Conservation (phyloP, 2,888 invertebrate genomes). For the Orthosia incerta region DNA sequence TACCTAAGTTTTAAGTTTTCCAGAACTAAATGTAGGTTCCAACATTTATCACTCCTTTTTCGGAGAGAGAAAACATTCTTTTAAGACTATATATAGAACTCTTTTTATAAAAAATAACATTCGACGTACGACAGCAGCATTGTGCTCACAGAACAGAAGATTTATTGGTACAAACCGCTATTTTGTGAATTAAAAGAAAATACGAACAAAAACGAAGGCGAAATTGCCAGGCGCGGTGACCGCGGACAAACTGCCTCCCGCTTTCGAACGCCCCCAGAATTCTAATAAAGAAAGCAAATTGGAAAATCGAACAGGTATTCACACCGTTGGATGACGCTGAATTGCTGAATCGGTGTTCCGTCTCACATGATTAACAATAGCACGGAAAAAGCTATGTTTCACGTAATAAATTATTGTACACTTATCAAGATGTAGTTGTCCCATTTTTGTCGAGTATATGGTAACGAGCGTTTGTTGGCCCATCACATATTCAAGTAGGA, state of each 20-base stretch:
- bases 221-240: constrained; percentile 70
- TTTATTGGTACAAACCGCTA: constrained; percentile 77
- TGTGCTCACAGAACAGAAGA: constrained; percentile 73
- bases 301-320: constrained; percentile 75
- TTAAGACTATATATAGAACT: constrained; percentile 61
- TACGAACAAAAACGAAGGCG: constrained; percentile 74
- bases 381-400: constrained; percentile 42
- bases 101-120: constrained; percentile 71
- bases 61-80: constrained; percentile 53
- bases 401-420: constrained; percentile 63
- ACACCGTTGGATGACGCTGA: constrained; percentile 54
- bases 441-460: constrained; percentile 60
- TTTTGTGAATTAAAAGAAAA: constrained; percentile 77
- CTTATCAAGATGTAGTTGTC: constrained; percentile 61
- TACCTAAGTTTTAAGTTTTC: constrained; percentile 55
- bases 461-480: constrained; percentile 55
- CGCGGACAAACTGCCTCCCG: constrained; percentile 75
- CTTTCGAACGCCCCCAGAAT: constrained; percentile 73
- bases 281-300: constrained; percentile 78
- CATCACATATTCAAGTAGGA: constrained; percentile 64
- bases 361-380: constrained; percentile 53
- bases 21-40: constrained; percentile 56
- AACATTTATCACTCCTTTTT: constrained; percentile 69
- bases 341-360: constrained; percentile 46
- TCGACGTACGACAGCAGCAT: constrained; percentile 72